Base-by-base conservation (phyloP, 2,797 vertebrate genomes). In the Manis javanica region DNA sequence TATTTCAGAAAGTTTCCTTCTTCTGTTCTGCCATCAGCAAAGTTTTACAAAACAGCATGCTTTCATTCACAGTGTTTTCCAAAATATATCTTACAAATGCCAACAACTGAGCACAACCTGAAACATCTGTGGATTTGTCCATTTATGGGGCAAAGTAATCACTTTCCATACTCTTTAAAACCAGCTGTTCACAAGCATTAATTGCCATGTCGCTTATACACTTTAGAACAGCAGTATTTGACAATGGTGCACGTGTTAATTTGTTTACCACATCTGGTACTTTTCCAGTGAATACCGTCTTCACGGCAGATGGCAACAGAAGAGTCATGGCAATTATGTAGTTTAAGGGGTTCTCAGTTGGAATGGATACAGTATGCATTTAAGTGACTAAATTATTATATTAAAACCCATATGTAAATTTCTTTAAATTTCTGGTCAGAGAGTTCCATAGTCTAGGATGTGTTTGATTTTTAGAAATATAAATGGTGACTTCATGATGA, bases 201-300 rank as follows among this genome's bases (percentile, higher is more conserved):
- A 98, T 98, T 97, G 94, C 81, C 87, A 61, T 97, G 94, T 96
- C 96, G 97, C 91, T 98, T 92, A 89, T 13, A 93, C 14, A 68
- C 86, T 96, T 97, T 59, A 83, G 72, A 97, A 94, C 63, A 93
- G 96, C 57, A 93, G 72, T 86, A 90, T 93, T 93, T 94, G 96
- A 97, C 96, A 97, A 95, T 64, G 87, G 92, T 1, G 2, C 95
- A 93, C 49, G 24, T 96, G 96, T 97, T 97, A 96, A 97, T 97
- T 95, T 97, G 89, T 96, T 97, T 97, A 77, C 94, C 95, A 97
- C 98, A 97, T 98, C 97, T 98, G 97, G 90, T 90, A 95, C 91
- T 83, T 92, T 96, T 96, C 85, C 95, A 95, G 66, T 71, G 74
- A 96, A 78, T 90, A 96, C 46, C 18, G 2, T 94, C 74, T 97